Conservation (phyloP, 2,888 invertebrate genomes). For the Notodonta dromedarius region DNA sequence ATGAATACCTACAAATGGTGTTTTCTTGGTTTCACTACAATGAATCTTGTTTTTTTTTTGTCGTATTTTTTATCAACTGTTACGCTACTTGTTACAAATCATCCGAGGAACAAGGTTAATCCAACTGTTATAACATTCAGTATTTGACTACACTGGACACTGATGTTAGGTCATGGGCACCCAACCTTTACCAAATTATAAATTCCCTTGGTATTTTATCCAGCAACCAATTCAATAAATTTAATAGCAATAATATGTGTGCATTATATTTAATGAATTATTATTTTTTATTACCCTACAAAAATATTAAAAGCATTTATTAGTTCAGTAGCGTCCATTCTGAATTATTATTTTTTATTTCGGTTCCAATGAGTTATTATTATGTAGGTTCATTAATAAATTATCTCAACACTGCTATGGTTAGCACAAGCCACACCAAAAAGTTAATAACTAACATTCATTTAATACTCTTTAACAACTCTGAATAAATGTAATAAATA, state of each 20-base stretch:
- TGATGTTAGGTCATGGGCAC: constrained; percentile 1
- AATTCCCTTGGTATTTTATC: neutral
- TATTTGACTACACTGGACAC: neutral
- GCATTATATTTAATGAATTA: no score
- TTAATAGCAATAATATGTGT: neutral
- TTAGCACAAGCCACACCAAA: no score
- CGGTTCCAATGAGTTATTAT: no score
- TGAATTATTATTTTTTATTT: no score
- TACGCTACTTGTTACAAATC: constrained; percentile 4
- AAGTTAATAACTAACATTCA: no score
- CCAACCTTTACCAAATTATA: neutral
- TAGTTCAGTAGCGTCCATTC: no score
- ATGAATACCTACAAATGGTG: neutral
- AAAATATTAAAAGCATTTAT: no score
- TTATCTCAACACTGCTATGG: no score
- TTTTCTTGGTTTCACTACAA: neutral
- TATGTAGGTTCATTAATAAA: no score
- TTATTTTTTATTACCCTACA: no score
- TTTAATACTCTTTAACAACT: no score
- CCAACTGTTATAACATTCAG: neutral
- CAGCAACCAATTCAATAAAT: neutral
- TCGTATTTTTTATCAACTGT: neutral
- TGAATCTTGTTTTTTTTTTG: neutral
- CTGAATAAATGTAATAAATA: no score
- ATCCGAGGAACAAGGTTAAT: constrained; percentile 7